Conservation (phyloP, 2,888 invertebrate genomes). For the Morpho helenor region DNA sequence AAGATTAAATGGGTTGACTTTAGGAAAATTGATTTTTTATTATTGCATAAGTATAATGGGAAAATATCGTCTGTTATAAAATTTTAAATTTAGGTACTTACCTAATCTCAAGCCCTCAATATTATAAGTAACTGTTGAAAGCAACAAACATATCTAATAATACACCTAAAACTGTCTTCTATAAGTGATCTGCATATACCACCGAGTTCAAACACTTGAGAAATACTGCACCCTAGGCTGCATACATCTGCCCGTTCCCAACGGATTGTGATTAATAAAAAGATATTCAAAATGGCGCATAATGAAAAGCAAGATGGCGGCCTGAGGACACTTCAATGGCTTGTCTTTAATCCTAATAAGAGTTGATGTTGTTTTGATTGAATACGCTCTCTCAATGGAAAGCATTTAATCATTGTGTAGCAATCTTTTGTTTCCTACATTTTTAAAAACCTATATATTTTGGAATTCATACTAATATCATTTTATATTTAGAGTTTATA, state of each 20-base stretch:
- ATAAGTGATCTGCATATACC: conserved; percentile 8
- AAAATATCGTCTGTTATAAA: too few relatives aligned
- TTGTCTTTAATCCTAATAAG: conserved; percentile 18
- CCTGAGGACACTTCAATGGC: conserved; percentile 24
- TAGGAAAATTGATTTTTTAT: too few relatives aligned
- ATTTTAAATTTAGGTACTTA: too few relatives aligned
- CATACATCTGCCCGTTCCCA: conserved; percentile 56
- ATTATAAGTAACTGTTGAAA: too few relatives aligned
- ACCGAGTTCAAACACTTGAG: conserved; percentile 30
- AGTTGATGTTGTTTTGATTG: conserved; percentile 13
- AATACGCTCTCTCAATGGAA: conserved; percentile 3
- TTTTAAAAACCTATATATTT: too few relatives aligned
- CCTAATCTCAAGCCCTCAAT: too few relatives aligned
- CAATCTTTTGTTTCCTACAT: not conserved
- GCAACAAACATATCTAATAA: not conserved
- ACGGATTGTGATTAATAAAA: conserved; percentile 52
- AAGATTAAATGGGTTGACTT: too few relatives aligned
- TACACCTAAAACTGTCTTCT: conserved; percentile 4
- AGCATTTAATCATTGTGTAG: not conserved
- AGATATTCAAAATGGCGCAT: conserved; percentile 55
- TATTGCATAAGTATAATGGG: too few relatives aligned
- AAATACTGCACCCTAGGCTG: conserved; percentile 46
- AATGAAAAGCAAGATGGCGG: conserved; percentile 62
- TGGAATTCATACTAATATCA: too few relatives aligned
- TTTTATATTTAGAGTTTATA: too few relatives aligned